phyloP scores from a whole-genome alignment of 2,113 vertebrate species.

The Varanus salvator region DNA sequence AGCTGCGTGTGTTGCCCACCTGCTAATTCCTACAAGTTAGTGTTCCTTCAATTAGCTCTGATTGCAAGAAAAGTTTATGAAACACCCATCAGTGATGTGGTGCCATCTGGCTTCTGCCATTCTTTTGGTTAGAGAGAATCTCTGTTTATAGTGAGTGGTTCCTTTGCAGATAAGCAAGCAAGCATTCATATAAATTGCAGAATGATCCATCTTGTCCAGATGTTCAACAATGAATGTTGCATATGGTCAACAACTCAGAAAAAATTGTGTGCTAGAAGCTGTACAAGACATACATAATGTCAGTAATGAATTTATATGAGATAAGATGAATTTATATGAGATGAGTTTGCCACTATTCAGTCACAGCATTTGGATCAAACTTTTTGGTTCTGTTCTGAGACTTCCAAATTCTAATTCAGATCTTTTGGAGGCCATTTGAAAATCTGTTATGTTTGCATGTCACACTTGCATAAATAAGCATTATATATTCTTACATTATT shows the following conservation, averaged over 20 bases:
- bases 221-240: not conserved
- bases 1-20: constrained; percentile 74
- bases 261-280: constrained; percentile 51
- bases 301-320: not conserved
- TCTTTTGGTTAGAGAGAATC: constrained; percentile 68
- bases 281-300: constrained; percentile 36
- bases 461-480: not conserved
- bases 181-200: not conserved
- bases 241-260: constrained; percentile 18
- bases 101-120: constrained; percentile 74
- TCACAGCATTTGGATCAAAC: not conserved
- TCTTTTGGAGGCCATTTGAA: not conserved
- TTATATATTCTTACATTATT: not conserved
- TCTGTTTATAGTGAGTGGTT: constrained; percentile 72
- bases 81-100: constrained; percentile 71
- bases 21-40: constrained; percentile 73
- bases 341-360: not conserved
- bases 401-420: not conserved
- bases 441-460: not conserved
- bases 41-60: constrained; percentile 76
- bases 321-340: too few species aligned
- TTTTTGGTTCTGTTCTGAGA: constrained; percentile 8
- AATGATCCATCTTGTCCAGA: not conserved
- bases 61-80: constrained; percentile 76
- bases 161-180: constrained; percentile 46